Percentiles rank a stretch among this genome's conserved stretches.
phyloP scores from a whole-genome alignment of 1,140 invertebrate species.

The Tachypleus tridentatus region DNA sequence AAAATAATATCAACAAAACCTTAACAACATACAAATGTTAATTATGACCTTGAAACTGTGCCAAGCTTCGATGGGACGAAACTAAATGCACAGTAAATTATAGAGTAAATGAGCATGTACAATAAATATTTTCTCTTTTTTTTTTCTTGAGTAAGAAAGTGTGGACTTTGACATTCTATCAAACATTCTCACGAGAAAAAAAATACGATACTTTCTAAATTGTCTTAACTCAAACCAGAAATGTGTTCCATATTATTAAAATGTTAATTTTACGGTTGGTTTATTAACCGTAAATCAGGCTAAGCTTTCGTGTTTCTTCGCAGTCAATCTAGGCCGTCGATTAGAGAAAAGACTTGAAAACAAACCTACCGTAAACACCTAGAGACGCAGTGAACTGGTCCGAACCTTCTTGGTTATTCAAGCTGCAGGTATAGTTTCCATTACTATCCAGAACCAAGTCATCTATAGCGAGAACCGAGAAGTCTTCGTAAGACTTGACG shows the following conservation, averaged over 20 bases:
- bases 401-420: constrained; percentile 7
- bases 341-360: not conserved
- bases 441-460: constrained; percentile 11
- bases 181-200: constrained; percentile 9
- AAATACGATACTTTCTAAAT: not conserved
- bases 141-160: too few species aligned
- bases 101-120: too few species aligned
- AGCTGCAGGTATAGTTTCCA: constrained; percentile 15
- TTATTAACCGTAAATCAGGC: constrained; percentile 1
- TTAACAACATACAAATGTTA: too few species aligned
- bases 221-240: not conserved
- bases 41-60: too few species aligned
- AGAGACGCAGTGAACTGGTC: constrained; percentile 12
- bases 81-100: too few species aligned
- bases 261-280: not conserved
- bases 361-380: constrained; percentile 12
- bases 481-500: constrained; percentile 4
- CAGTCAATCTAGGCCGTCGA: too few species aligned
- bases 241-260: not conserved
- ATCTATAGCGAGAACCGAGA: constrained; percentile 10
- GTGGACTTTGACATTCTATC: not conserved
- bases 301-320: not conserved
- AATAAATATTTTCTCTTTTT: too few species aligned
- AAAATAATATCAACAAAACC: too few species aligned
- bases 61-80: too few species aligned